Evolutionary conservation across 2,888 invertebrate species (phyloP).

Genomic region (Amiota minor): DNA sequence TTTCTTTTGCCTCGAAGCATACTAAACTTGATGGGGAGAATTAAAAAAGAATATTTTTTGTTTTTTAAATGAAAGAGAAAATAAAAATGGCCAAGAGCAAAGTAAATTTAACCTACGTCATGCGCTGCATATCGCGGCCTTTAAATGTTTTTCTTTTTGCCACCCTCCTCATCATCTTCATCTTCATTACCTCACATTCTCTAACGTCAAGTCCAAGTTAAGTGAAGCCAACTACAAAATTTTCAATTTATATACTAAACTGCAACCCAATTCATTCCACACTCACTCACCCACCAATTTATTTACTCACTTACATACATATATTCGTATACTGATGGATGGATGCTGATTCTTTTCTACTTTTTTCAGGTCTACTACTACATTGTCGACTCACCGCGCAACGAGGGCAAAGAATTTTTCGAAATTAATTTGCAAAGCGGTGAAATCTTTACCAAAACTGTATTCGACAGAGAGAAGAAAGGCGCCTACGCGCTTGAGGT

Average conservation of each 20-base stretch:
- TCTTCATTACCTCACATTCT: neutral
- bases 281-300: slow-evolving; percentile 27
- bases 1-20: neutral
- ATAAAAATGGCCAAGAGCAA: neutral
- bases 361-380: slow-evolving; percentile 89
- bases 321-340: too few relatives aligned
- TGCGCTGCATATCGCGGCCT: neutral
- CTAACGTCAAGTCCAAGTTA: neutral
- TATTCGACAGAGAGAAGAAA: slow-evolving; percentile 98
- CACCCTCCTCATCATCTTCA: neutral
- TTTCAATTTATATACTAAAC: slow-evolving; percentile 9
- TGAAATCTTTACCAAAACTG: slow-evolving; percentile 94
- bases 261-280: slow-evolving; percentile 7
- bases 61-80: neutral
- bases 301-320: neutral
- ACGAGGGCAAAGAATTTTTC: slow-evolving; percentile 96
- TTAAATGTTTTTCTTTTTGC: neutral
- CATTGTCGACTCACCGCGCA: slow-evolving; percentile 91
- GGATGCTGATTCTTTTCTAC: neutral
- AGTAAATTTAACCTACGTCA: neutral
- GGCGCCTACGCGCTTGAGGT: slow-evolving; percentile 98
- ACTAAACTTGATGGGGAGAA: slow-evolving; percentile 17
- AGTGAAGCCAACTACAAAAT: slow-evolving; percentile 3
- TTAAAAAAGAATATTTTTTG: slow-evolving; percentile 13
- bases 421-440: slow-evolving; percentile 97